phyloP scores from a whole-genome alignment of 2,888 invertebrate genomes.

The Drepanosiphum platanoidis region DNA sequence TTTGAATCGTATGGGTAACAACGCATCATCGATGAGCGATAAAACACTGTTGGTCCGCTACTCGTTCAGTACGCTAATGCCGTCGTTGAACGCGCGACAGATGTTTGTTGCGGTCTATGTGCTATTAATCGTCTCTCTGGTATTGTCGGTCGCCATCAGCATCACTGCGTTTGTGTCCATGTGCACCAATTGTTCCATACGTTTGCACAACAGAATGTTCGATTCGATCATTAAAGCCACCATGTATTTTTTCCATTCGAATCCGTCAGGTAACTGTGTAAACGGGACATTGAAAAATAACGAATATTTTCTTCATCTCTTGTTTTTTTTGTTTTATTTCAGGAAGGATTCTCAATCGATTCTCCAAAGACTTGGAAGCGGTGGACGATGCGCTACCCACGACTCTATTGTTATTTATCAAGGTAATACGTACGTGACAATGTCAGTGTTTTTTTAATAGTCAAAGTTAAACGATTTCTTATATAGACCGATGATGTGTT shows the following conservation, averaged over 20 bases:
- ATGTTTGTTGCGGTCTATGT: slow-evolving; percentile 71
- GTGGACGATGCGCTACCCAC: slow-evolving; percentile 74
- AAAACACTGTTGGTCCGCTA: too few relatives aligned
- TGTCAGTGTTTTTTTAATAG: too few relatives aligned
- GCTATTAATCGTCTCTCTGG: slow-evolving; percentile 70
- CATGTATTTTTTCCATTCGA: slow-evolving; percentile 88
- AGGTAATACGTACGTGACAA: slow-evolving; percentile 67
- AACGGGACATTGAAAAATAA: too few relatives aligned
- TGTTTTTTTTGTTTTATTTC: slow-evolving; percentile 63
- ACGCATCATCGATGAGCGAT: too few relatives aligned
- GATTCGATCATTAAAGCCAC: slow-evolving; percentile 80
- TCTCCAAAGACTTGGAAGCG: slow-evolving; percentile 87
- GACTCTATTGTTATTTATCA: slow-evolving; percentile 72
- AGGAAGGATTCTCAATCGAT: slow-evolving; percentile 84
- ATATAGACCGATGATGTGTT: too few relatives aligned
- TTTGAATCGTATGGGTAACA: too few relatives aligned
- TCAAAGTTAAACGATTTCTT: too few relatives aligned
- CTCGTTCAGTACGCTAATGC: too few relatives aligned
- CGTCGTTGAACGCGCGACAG: too few relatives aligned
- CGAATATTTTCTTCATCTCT: too few relatives aligned
- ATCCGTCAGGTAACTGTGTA: slow-evolving; percentile 77
- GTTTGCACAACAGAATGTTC: slow-evolving; percentile 87
- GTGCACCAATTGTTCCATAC: slow-evolving; percentile 82
- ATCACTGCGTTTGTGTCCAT: slow-evolving; percentile 77
- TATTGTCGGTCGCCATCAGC: slow-evolving; percentile 72